Percentiles rank a stretch among this genome's conserved stretches.
Conservation (phyloP, 1,140 invertebrate genomes). For the Stenopsyche tienmushanensis region DNA sequence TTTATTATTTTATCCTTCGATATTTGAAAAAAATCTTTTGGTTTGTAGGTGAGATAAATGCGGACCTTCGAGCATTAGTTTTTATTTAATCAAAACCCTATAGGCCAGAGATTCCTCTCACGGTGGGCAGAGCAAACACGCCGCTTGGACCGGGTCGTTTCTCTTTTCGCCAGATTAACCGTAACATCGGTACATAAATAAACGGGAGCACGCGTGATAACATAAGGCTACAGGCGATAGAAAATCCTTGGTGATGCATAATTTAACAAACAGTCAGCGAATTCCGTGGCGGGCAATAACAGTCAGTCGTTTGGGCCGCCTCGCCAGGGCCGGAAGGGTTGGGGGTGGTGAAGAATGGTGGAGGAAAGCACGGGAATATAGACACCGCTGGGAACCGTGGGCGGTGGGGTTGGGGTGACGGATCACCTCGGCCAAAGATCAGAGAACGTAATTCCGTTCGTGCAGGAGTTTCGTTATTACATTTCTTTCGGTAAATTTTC, state of each 20-base stretch:
- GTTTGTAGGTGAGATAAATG: no score
- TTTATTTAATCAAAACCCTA: neutral
- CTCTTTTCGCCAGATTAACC: slow-evolving; percentile 40
- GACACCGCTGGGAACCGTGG: no score
- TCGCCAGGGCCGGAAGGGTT: neutral
- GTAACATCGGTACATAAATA: slow-evolving; percentile 31
- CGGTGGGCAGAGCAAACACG: slow-evolving; percentile 5
- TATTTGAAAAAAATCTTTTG: no score
- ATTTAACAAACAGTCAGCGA: slow-evolving; percentile 33
- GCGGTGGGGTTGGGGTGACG: neutral
- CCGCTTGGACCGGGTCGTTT: slow-evolving; percentile 14
- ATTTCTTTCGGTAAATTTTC: no score
- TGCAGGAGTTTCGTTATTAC: neutral
- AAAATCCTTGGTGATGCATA: slow-evolving; percentile 31
- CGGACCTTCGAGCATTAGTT: no score
- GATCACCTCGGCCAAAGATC: slow-evolving; percentile 4
- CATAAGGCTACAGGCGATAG: slow-evolving; percentile 12
- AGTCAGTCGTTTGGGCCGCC: neutral
- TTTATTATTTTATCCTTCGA: no score
- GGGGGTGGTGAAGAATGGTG: neutral
- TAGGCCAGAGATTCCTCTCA: neutral
- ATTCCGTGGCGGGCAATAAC: slow-evolving; percentile 22
- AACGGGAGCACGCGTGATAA: slow-evolving; percentile 25
- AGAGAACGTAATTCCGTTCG: neutral
- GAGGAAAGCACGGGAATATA: neutral